Evolutionary conservation across 2,797 vertebrate genomes (phyloP), one percentile per base, ranked within the genome.

Genomic region (Myotis planiceps): DNA sequence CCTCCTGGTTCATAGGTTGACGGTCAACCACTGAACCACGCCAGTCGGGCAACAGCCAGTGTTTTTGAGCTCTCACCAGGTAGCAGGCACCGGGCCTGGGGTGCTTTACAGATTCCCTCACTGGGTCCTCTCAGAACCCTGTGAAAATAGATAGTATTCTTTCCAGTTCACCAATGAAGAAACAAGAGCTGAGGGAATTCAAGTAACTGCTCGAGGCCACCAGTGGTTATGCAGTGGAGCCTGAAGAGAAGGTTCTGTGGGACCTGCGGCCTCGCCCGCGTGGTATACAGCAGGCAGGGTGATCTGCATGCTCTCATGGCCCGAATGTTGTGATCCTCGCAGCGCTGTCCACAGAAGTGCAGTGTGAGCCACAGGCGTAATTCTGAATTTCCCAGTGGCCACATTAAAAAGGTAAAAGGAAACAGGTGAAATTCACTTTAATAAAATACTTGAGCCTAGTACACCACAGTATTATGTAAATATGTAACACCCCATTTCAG

Each of bases 221-320:
- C 0, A 0, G 6, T 13, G 34, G 16, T 12, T 7, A 0, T 16
- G n/a, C 32, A 21, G 25, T 9, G 4, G 75, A 23, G 34, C 42
- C 42, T 2, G 19, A 23, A 32, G 47, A 55, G 58, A 34, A n/a
- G 13, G 34, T 15, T 13, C 76, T 14, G 0, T 13, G 51, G 71
- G 10, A 51, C 53, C 45, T 21, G 69, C 0, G 4, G 19, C 19
- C 68, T 34, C 6, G 2, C 75, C 58, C 0, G 2, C 27, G 47
- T 18, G 23, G 21, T 3, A 1, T 2, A 6, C 29, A 0, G n/a
- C 3, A 1, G 42, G 29, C 37, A 3, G 29, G 45, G 39, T 10
- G 21, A 14, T 9, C 51, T 27, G 6, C 1, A 4, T 27, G 81
- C 9, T 2, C 6, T 4, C 13, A 1, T 3, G 51, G 34, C 60